These are phyloP conservation scores for Chlorops oryzae DNA, from an alignment of 1,140 invertebrate genomes.

Conservation along the genomic window DNA sequence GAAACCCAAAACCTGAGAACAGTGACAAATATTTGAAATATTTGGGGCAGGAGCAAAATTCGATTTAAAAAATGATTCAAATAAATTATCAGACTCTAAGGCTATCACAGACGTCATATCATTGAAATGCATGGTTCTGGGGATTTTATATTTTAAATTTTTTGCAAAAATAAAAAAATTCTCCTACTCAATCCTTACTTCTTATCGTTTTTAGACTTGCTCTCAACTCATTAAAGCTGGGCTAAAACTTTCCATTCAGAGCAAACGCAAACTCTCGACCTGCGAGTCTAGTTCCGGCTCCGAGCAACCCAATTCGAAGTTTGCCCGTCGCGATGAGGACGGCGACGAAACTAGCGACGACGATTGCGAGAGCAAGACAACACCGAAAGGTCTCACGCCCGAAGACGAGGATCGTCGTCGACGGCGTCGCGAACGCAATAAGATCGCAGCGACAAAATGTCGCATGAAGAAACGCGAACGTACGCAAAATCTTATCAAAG, in stretches of 20 bases:
- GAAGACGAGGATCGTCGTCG: conserved; percentile 84
- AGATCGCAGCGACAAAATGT: conserved; percentile 93
- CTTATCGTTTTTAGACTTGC: too few species aligned
- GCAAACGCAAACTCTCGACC: conserved; percentile 68
- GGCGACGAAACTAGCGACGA: conserved; percentile 39
- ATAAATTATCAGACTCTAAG: too few species aligned
- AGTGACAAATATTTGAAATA: too few species aligned
- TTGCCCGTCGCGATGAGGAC: conserved; percentile 38
- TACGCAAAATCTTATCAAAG: conserved; percentile 77
- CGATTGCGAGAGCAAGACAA: conserved; percentile 35
- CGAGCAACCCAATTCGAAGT: conserved; percentile 50
- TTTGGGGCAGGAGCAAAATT: too few species aligned
- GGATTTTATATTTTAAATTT: too few species aligned
- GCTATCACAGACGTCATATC: too few species aligned
- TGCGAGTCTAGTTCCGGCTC: conserved; percentile 53
- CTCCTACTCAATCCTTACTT: too few species aligned
- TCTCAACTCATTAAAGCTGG: conserved; percentile 86
- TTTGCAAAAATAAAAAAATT: too few species aligned
- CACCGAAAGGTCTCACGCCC: conserved; percentile 59
- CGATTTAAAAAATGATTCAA: too few species aligned
- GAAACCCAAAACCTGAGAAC: too few species aligned
- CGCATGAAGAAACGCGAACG: conserved; percentile 88
- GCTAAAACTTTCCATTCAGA: conserved; percentile 83
- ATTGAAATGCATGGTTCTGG: too few species aligned
- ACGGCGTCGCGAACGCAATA: conserved; percentile 81